phyloP scores from a whole-genome alignment of 2,797 vertebrate genomes.

The Lacerta agilis region DNA sequence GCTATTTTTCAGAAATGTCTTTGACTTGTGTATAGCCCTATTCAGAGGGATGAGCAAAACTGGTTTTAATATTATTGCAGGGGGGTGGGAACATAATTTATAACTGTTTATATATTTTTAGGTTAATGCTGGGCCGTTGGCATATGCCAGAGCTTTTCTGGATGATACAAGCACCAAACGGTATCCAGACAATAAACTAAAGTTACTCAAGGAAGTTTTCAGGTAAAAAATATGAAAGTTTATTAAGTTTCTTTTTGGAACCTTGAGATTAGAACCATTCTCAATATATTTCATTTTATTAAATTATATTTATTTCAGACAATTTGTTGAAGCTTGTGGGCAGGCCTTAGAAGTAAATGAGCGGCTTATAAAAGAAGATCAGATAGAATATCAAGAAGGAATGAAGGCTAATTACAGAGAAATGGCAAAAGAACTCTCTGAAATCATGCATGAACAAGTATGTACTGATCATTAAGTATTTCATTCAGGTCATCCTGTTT shows the following conservation, averaged over 20 bases:
- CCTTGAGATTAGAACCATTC: not conserved
- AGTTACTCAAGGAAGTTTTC: slow-evolving; percentile 96
- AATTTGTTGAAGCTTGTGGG: slow-evolving; percentile 95
- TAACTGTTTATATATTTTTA: slow-evolving; percentile 63
- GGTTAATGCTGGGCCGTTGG: slow-evolving; percentile 96
- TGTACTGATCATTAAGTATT: slow-evolving; percentile 41
- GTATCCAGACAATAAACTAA: slow-evolving; percentile 97
- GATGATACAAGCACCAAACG: slow-evolving; percentile 92
- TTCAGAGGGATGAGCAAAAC: not conserved
- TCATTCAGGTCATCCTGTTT: not conserved
- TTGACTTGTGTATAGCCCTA: not conserved
- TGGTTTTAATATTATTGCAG: not conserved
- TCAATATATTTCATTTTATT: slow-evolving; percentile 24
- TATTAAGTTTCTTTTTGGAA: not conserved
- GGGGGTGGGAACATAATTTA: not conserved
- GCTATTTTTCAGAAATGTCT: not conserved
- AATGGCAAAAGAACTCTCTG: slow-evolving; percentile 91
- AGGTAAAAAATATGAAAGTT: slow-evolving; percentile 79
- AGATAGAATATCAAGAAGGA: slow-evolving; percentile 96
- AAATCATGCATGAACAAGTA: slow-evolving; percentile 96
- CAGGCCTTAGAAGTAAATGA: slow-evolving; percentile 91
- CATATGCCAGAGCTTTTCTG: slow-evolving; percentile 95
- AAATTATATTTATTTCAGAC: slow-evolving; percentile 75
- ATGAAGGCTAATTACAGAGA: slow-evolving; percentile 97
- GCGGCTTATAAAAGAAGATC: slow-evolving; percentile 95